A percentile compares a stretch with the other conserved stretches of the same genome.
Conservation (phyloP, 2,888 invertebrate genomes). For the Macrophya alboannulata region DNA sequence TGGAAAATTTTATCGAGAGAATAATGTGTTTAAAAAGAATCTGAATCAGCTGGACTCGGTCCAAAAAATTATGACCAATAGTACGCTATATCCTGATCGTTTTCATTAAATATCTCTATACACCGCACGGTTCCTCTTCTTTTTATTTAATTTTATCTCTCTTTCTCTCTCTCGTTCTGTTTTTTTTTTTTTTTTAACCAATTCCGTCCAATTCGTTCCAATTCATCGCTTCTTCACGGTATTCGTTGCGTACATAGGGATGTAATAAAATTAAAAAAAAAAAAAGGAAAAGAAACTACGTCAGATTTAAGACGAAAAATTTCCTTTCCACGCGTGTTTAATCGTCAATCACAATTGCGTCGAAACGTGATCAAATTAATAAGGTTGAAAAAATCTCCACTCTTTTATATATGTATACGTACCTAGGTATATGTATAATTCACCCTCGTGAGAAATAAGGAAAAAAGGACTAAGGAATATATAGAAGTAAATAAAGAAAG, state of each 20-base stretch:
- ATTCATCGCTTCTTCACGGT: not conserved
- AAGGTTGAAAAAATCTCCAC: not conserved
- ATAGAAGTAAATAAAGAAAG: not conserved
- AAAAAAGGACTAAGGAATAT: too few species aligned
- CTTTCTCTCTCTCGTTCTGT: not conserved
- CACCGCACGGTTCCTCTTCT: not conserved
- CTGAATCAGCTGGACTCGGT: too few species aligned
- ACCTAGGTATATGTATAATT: not conserved
- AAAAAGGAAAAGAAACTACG: not conserved
- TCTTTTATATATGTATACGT: too few species aligned
- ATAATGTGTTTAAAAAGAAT: too few species aligned
- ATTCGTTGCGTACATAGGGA: not conserved
- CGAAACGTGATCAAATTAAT: not conserved
- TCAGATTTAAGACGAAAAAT: not conserved
- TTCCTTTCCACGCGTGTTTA: not conserved
- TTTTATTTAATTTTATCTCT: not conserved
- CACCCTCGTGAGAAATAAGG: not conserved
- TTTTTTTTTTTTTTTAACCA: not conserved
- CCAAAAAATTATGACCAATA: too few species aligned
- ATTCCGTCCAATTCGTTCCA: slow-evolving; percentile 9
- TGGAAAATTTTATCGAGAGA: not conserved
- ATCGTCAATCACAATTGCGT: not conserved
- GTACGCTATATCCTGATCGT: too few species aligned
- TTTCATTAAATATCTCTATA: too few species aligned
- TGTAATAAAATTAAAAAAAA: not conserved